Base-by-base conservation (phyloP, 2,113 vertebrate genomes). In the Zapornia atra region DNA sequence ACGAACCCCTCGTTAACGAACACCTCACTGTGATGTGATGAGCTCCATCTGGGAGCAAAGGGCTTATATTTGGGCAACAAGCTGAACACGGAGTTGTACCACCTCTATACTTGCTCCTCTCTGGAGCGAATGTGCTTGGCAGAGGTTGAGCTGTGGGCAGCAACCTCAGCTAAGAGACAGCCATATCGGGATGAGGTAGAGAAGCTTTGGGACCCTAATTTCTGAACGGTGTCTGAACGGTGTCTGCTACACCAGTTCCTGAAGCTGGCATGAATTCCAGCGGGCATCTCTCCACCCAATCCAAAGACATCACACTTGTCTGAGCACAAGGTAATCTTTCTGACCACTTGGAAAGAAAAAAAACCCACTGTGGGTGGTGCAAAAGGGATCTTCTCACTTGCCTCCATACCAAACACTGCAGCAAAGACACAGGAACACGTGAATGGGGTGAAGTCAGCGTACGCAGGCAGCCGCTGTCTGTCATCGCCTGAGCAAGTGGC, bases 401-500 rank as follows among this genome's bases (percentile, higher is more conserved):
- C 40, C 29, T 77, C 40, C 24, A 10, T 29, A 44, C 10, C 42
- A 36, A 82, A 6, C 46, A 6, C 48, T 29, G 54, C 60, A 87
- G 63, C 36, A 61, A 29, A 88, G 79, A 2, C 38, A 20, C 2
- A 26, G 82, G 84, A 65, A 81, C 54, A 71, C 60, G 6, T 1
- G 24, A 83, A 56, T 5, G 51, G 81, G 60, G 89, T 69, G 79
- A 93, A 83, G 78, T 42, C 92, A 94, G 91, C 6, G 5, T n/a
- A 50, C 28, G 13, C 54, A 82, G 80, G 57, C 94, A 87, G 70
- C 6, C 73, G 8, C 90, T 54, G 90, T 95, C 91, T 94, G 91
- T 94, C 90, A 95, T 57, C 88, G 73, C 81, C 50, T 53, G 42
- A 73, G 72, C 94, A 96, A 96, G 77, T 56, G 92, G 68, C 48